These are phyloP conservation scores for Drosophila micromelanica DNA, from an alignment of 1,140 invertebrate species.

Conservation along the genomic window DNA sequence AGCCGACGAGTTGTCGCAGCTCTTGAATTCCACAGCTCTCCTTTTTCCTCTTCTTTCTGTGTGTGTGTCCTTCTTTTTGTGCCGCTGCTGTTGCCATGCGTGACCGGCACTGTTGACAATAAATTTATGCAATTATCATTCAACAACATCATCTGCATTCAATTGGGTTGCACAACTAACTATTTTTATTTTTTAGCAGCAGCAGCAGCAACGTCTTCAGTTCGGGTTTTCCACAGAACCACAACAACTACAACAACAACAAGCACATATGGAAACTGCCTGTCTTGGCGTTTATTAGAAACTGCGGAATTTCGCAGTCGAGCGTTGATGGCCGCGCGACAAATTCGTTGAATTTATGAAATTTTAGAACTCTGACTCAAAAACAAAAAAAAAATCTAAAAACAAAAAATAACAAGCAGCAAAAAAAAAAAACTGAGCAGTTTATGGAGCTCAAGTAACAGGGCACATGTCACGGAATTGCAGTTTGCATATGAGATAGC, in stretches of 20 bases:
- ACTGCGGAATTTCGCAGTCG: slow-evolving; percentile 53
- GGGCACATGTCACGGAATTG: slow-evolving; percentile 55
- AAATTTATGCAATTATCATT: slow-evolving; percentile 64
- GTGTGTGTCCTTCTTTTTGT: not conserved
- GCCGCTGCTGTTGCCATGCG: slow-evolving; percentile 52
- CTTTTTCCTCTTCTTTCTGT: not conserved
- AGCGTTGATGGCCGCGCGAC: slow-evolving; percentile 46
- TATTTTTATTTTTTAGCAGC: no score
- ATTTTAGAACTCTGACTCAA: slow-evolving; percentile 62
- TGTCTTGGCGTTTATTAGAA: slow-evolving; percentile 61
- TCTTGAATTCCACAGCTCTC: not conserved
- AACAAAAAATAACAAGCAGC: not conserved
- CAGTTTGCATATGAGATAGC: slow-evolving; percentile 50
- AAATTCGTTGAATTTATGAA: slow-evolving; percentile 81
- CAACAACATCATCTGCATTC: slow-evolving; percentile 48
- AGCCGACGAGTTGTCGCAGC: not conserved
- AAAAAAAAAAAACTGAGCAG: slow-evolving; percentile 23
- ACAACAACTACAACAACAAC: no score
- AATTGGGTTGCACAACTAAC: slow-evolving; percentile 24
- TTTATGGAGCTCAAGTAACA: slow-evolving; percentile 49
- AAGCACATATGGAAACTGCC: slow-evolving; percentile 38
- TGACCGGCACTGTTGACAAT: slow-evolving; percentile 63
- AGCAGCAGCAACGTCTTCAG: slow-evolving; percentile 14
- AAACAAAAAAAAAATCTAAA: slow-evolving; percentile 14
- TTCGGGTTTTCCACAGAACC: slow-evolving; percentile 8